These are phyloP conservation scores for Antigone vipio DNA, from an alignment of 2,113 vertebrate species.

Conservation along the genomic window DNA sequence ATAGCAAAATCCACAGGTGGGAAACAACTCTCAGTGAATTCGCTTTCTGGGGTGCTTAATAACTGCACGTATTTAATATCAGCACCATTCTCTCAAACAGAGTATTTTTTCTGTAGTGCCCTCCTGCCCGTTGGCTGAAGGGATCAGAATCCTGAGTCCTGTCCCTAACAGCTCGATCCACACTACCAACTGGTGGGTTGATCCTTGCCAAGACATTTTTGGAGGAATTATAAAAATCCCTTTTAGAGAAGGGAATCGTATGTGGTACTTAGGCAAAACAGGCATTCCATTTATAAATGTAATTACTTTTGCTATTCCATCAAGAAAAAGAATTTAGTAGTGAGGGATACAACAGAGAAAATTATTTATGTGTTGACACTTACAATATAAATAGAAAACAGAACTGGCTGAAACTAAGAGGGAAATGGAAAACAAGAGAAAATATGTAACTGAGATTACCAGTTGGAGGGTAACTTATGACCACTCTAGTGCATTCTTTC, in stretches of 20 bases:
- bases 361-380: constrained; percentile 47
- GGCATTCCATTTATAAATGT: constrained; percentile 61
- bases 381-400: constrained; percentile 43
- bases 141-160: not conserved
- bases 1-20: constrained; percentile 50
- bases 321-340: constrained; percentile 53
- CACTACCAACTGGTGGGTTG: constrained; percentile 15
- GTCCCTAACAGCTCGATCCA: not conserved
- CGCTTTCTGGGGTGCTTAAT: not conserved
- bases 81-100: not conserved
- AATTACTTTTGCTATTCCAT: constrained; percentile 57
- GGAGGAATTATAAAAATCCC: constrained; percentile 65
- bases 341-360: constrained; percentile 27
- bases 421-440: constrained; percentile 26
- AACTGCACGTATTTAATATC: not conserved
- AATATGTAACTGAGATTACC: constrained; percentile 23
- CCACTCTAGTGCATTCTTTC: not conserved
- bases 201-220: constrained; percentile 54
- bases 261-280: constrained; percentile 54
- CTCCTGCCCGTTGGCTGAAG: constrained; percentile 18
- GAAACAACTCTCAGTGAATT: constrained; percentile 3
- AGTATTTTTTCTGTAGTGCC: not conserved
- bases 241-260: constrained; percentile 48
- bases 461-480: not conserved
- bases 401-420: constrained; percentile 40